Conservation (phyloP, 2,888 invertebrate genomes). For the Acleris holmiana region DNA sequence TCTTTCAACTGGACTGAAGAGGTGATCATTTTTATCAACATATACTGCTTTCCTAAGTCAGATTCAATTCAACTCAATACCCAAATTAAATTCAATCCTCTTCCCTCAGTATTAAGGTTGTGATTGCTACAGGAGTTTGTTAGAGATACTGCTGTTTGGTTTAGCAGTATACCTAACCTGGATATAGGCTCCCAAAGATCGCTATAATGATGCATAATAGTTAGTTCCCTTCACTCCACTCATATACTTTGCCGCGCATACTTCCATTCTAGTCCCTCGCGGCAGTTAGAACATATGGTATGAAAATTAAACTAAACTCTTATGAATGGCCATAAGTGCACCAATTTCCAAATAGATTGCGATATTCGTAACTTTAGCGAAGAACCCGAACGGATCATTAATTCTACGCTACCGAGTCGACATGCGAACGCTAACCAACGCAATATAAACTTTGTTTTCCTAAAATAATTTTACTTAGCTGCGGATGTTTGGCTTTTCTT, state of each 20-base stretch:
- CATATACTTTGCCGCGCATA: slow-evolving; percentile 6
- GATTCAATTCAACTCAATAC: too few relatives aligned
- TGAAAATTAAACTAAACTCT: slow-evolving; percentile 33
- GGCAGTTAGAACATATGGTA: slow-evolving; percentile 21
- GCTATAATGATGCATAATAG: too few relatives aligned
- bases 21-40: too few relatives aligned
- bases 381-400: slow-evolving; percentile 27
- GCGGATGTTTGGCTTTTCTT: slow-evolving; percentile 35
- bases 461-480: slow-evolving; percentile 42
- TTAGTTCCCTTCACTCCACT: background rate
- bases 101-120: too few relatives aligned
- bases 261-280: slow-evolving; percentile 26
- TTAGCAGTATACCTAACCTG: too few relatives aligned
- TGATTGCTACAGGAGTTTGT: too few relatives aligned
- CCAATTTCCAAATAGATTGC: slow-evolving; percentile 27
- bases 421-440: slow-evolving; percentile 39
- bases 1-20: too few relatives aligned
- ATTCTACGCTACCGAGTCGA: slow-evolving; percentile 48
- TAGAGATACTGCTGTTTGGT: too few relatives aligned
- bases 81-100: too few relatives aligned
- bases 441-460: slow-evolving; percentile 43
- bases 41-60: too few relatives aligned
- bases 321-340: slow-evolving; percentile 35
- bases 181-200: too few relatives aligned
- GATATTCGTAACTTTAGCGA: slow-evolving; percentile 25